These are phyloP conservation scores for Bombus soroeensis DNA, from an alignment of 1,140 invertebrate genomes.

Conservation along the genomic window DNA sequence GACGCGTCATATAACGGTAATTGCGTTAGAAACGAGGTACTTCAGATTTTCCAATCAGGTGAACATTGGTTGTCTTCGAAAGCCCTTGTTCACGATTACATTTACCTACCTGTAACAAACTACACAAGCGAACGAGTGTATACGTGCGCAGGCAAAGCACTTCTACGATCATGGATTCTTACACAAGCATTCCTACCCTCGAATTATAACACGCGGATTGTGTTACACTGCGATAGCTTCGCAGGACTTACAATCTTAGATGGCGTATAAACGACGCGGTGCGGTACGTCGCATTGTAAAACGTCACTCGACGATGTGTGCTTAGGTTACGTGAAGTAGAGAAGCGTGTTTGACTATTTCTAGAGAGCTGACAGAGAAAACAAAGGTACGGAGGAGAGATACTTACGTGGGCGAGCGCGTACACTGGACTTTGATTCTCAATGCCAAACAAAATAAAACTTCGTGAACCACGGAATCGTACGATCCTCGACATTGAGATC, in stretches of 20 bases:
- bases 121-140: neutral
- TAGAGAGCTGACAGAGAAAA: conserved; percentile 47
- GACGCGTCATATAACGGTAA: neutral
- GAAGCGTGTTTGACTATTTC: conserved; percentile 53
- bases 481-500: neutral
- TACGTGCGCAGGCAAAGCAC: neutral
- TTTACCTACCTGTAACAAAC: neutral
- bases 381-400: neutral
- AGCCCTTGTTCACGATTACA: neutral
- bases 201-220: conserved; percentile 46
- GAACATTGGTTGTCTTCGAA: neutral
- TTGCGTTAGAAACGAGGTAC: neutral
- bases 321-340: conserved; percentile 40
- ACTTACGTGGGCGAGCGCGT: conserved; percentile 16
- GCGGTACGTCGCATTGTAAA: conserved; percentile 11
- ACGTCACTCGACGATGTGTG: conserved; percentile 32
- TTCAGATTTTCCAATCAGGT: neutral
- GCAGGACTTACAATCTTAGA: neutral
- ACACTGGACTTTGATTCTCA: conserved; percentile 14
- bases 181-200: neutral
- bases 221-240: conserved; percentile 14
- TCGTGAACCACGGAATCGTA: no score
- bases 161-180: conserved; percentile 20
- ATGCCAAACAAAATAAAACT: conserved; percentile 1
- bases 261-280: neutral